Evolutionary conservation across 2,113 vertebrate genomes (phyloP), one percentile per base, ranked within the genome.

Genomic region (Bubo scandiacus): DNA sequence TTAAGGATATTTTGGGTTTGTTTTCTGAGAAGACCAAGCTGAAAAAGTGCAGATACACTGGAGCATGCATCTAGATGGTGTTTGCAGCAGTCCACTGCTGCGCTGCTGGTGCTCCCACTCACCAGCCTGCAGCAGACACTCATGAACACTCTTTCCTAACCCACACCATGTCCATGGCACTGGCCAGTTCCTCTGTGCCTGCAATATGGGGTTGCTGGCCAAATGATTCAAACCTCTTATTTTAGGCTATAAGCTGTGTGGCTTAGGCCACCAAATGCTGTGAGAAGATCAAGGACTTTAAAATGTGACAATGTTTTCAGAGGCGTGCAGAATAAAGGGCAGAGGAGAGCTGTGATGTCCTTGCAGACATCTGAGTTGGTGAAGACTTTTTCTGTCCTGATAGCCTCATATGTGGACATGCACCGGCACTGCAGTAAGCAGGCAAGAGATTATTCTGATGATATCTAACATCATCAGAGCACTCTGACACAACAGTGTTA

Each of bases 11-110:
- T 87, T 61, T 20, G 21, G 61, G 30, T 45, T 71, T 71, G 23
- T 36, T 79, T 89, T 59, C 55, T 63, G 47, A 36, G 30, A 79
- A 86, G 47, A 67, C 3, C 7, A 81, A 86, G 70, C 17, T 75
- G 59, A 75, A 75, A 34, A 84, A 36, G 17, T 10, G 51, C 29
- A 67, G 61, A 52, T 40, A 63, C 0, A 1, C 27, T 19, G 57
- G 18, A 78, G 45, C 11, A 20, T 5, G 34, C 5, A 12, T 25
- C 10, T 0, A 10, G 1, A 16, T 21, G 72, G 19, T 25, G 58
- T 14, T 8, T 54, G 34, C 22, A 75, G 82, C 54, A 78, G 51
- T 19, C 10, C n/a, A 9, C 16, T 43, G 54, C 73, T 71, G 62
- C 1, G 8, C 51, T 52, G 81, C 43, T 58, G 15, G 45, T 0